A percentile compares a stretch with the other conserved stretches of the same genome.
Evolutionary conservation across 1,140 invertebrate genomes (phyloP).

Genomic region (Vanessa tameamea): DNA sequence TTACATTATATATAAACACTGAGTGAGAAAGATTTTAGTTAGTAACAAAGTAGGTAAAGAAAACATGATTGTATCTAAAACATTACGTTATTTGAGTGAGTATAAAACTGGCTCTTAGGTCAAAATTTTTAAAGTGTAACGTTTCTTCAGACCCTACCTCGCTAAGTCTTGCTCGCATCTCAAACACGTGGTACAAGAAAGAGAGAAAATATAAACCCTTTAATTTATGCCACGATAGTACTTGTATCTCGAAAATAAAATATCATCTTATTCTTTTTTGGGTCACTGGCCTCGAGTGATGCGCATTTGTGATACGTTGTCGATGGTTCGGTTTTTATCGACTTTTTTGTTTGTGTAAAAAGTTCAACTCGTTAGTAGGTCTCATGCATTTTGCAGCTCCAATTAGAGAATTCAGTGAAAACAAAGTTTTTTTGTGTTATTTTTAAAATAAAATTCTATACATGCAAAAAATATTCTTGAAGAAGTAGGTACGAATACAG

Average conservation of each 20-base stretch:
- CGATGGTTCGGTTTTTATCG: slow-evolving; percentile 41
- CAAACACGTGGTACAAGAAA: slow-evolving; percentile 75
- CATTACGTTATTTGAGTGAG: too few relatives aligned
- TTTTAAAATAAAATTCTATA: not conserved
- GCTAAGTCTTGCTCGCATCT: slow-evolving; percentile 54
- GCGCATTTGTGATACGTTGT: slow-evolving; percentile 49
- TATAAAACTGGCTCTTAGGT: not conserved
- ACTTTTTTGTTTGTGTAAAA: slow-evolving; percentile 22
- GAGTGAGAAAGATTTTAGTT: too few relatives aligned
- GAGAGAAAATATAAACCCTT: slow-evolving; percentile 78
- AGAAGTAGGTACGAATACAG: too few relatives aligned
- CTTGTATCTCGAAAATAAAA: slow-evolving; percentile 79
- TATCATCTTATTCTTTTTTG: slow-evolving; percentile 74
- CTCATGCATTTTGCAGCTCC: not conserved
- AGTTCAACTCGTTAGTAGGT: slow-evolving; percentile 17
- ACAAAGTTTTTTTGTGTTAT: slow-evolving; percentile 4
- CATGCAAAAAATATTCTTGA: not conserved
- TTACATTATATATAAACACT: too few relatives aligned
- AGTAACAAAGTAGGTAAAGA: too few relatives aligned
- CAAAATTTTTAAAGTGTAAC: slow-evolving; percentile 6
- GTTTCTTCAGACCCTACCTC: slow-evolving; percentile 57
- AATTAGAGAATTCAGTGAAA: slow-evolving; percentile 18
- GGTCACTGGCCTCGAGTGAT: slow-evolving; percentile 73
- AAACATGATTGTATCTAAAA: too few relatives aligned
- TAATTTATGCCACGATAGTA: slow-evolving; percentile 80